These are phyloP conservation scores for Caenorhabditis tropicalis DNA, from an alignment of 1,140 invertebrate genomes.

Conservation along the genomic window DNA sequence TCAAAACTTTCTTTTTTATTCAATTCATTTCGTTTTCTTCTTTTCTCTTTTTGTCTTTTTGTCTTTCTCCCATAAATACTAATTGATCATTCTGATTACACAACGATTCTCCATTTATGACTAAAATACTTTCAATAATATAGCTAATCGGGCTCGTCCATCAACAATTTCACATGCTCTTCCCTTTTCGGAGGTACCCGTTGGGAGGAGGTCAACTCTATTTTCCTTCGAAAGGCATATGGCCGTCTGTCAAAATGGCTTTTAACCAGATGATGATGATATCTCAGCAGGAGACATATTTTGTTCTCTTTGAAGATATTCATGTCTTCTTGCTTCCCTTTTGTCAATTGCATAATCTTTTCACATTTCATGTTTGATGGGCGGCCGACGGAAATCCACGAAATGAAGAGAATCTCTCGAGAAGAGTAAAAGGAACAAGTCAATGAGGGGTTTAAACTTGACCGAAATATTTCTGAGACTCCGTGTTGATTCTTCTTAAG, in stretches of 20 bases:
- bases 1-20: no score
- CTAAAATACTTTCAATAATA: neutral
- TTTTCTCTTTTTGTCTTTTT: neutral
- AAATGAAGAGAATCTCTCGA: no score
- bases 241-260: slow-evolving; percentile 29
- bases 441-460: no score
- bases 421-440: no score
- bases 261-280: slow-evolving; percentile 27
- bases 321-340: slow-evolving; percentile 3
- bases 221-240: slow-evolving; percentile 1
- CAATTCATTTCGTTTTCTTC: neutral
- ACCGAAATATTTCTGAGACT: no score
- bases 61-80: neutral
- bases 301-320: slow-evolving; percentile 41
- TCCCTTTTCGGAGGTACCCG: slow-evolving; percentile 20
- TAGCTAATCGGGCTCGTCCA: slow-evolving; percentile 29
- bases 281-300: slow-evolving; percentile 43
- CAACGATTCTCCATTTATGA: neutral
- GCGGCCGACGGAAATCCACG: neutral
- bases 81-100: neutral
- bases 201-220: slow-evolving; percentile 29
- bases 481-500: no score
- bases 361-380: slow-evolving; percentile 30
- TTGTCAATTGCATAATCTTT: slow-evolving; percentile 44
- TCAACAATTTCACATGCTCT: neutral